Percentiles rank a stretch among this genome's conserved stretches.
Evolutionary conservation across 2,888 invertebrate species (phyloP).

Genomic region (Brachypalpus laphriformis): DNA sequence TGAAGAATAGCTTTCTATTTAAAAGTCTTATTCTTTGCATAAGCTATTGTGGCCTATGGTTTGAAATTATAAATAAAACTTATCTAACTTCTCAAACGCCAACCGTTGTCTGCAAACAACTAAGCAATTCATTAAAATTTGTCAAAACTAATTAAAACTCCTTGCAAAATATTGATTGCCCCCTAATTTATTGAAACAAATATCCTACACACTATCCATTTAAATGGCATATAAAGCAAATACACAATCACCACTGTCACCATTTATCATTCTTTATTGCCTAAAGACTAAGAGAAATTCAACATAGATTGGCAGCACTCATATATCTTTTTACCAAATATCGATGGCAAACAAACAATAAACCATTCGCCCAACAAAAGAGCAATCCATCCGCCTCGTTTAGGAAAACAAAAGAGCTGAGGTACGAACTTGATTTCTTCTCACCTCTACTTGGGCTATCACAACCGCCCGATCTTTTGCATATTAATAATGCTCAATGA

Average conservation of each 20-base stretch:
- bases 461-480: conserved; percentile 42
- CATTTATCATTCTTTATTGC: conserved; percentile 16
- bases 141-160: background rate
- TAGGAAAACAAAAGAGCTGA: conserved; percentile 59
- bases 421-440: conserved; percentile 43
- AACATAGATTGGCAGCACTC: conserved; percentile 31
- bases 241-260: background rate
- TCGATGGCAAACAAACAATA: conserved; percentile 59
- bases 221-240: conserved; percentile 18
- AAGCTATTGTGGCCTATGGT: too few species aligned
- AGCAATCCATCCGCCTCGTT: background rate
- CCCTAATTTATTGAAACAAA: background rate
- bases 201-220: background rate
- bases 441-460: conserved; percentile 34
- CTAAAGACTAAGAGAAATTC: conserved; percentile 12
- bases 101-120: background rate
- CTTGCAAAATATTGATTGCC: background rate
- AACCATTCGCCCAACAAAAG: conserved; percentile 28
- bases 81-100: too few species aligned
- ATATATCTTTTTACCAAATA: background rate
- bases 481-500: conserved; percentile 72
- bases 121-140: background rate
- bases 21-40: too few species aligned
- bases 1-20: too few species aligned
- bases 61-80: too few species aligned